A percentile compares a stretch with the other conserved stretches of the same genome.
Conservation (phyloP, 2,888 invertebrate genomes). For the Dryomyza anilis region DNA sequence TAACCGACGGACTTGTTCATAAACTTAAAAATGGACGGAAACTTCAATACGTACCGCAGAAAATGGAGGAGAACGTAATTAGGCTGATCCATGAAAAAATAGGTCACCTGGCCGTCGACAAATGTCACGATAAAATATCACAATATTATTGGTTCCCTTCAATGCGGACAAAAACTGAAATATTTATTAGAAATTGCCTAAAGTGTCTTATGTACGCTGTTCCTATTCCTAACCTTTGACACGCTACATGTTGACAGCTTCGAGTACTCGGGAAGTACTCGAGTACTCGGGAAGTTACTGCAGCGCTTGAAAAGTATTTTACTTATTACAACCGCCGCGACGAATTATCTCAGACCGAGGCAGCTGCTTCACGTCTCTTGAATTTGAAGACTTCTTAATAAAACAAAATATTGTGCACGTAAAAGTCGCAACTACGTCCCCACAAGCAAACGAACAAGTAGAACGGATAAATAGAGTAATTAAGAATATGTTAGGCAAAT, state of each 20-base stretch:
- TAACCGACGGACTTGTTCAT: background rate
- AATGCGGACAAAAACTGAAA: no score
- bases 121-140: no score
- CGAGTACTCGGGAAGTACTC: no score
- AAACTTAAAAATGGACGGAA: background rate
- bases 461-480: constrained; percentile 9
- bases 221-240: no score
- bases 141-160: no score
- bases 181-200: no score
- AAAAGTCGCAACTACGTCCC: constrained; percentile 12
- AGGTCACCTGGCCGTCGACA: no score
- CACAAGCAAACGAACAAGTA: constrained; percentile 13
- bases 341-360: constrained; percentile 7
- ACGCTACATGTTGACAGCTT: background rate
- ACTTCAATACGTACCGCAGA: no score
- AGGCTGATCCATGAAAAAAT: no score
- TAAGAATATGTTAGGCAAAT: constrained; percentile 3
- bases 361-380: constrained; percentile 20
- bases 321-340: constrained; percentile 2
- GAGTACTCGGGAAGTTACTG: no score
- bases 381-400: background rate
- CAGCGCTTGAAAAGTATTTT: constrained; percentile 16
- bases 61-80: no score
- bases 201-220: no score
- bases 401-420: constrained; percentile 17